Evolutionary conservation across 2,113 vertebrate genomes (phyloP).

Genomic region (Corvus cornix): DNA sequence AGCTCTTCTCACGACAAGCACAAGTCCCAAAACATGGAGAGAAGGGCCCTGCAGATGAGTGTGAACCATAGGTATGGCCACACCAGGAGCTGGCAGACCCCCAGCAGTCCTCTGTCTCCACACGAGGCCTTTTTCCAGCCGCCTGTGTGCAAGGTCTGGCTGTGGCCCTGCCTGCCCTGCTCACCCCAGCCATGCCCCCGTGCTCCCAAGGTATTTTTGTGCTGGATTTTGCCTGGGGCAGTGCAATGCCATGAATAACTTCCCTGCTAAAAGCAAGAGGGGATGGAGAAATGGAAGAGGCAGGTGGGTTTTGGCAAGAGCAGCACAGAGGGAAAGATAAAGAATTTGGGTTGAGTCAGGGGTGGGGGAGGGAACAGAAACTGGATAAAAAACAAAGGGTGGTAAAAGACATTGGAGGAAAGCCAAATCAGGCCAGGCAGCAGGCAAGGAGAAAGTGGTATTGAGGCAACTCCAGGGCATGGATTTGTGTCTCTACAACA

Average conservation of each 20-base stretch:
- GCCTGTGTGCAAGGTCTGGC: background rate
- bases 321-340: background rate
- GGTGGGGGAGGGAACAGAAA: background rate
- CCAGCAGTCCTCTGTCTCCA: background rate
- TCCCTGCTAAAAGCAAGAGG: constrained; percentile 10
- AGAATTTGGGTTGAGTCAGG: background rate
- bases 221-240: constrained; percentile 39
- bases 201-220: constrained; percentile 53
- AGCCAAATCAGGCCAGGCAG: background rate
- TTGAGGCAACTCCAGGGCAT: background rate
- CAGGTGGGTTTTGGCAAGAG: background rate
- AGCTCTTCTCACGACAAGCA: background rate
- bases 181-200: constrained; percentile 48
- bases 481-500: background rate
- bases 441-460: background rate
- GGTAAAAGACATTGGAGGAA: background rate
- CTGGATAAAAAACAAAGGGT: background rate
- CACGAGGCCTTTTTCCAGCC: background rate
- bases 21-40: background rate
- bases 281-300: background rate
- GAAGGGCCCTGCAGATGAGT: background rate
- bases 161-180: constrained; percentile 15
- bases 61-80: background rate
- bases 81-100: background rate
- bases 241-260: constrained; percentile 60